Evolutionary conservation across 92 coral and sea anemone species (phyloP).

Genomic region (Phymanthus crucifer): DNA sequence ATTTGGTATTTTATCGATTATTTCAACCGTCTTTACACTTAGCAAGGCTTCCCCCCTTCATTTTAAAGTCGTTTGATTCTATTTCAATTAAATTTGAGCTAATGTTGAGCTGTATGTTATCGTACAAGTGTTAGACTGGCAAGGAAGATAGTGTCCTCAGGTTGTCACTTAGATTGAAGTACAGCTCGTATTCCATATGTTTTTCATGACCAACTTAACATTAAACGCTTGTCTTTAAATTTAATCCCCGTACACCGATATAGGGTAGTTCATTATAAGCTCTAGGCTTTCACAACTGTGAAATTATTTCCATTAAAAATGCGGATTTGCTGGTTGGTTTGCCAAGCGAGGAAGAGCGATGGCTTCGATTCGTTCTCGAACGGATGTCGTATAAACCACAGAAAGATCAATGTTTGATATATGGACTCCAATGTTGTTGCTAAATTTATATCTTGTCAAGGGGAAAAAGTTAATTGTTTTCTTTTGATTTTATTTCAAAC

Average conservation of each 20-base stretch:
- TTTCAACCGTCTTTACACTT: neutral
- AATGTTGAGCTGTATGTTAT: neutral
- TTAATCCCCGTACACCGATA: neutral
- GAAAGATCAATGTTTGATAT: neutral
- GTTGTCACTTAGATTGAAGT: neutral
- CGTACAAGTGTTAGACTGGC: neutral
- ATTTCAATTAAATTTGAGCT: neutral
- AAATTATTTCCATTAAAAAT: neutral
- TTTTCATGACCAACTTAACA: neutral
- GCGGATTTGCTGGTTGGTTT: neutral
- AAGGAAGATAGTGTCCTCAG: neutral
- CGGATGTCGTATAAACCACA: neutral
- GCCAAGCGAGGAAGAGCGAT: neutral
- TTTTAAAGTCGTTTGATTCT: neutral
- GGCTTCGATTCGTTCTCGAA: slow-evolving; percentile 2
- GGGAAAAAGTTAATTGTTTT: too few relatives aligned
- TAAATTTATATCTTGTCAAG: neutral
- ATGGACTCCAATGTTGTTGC: neutral
- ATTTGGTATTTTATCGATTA: neutral
- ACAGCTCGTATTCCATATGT: neutral
- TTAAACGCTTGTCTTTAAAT: neutral
- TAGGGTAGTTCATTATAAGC: neutral
- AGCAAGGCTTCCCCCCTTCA: neutral
- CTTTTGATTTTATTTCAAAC: too few relatives aligned
- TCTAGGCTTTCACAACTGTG: neutral